phyloP scores from a whole-genome alignment of 2,888 invertebrate species.

The Athalia cordata region DNA sequence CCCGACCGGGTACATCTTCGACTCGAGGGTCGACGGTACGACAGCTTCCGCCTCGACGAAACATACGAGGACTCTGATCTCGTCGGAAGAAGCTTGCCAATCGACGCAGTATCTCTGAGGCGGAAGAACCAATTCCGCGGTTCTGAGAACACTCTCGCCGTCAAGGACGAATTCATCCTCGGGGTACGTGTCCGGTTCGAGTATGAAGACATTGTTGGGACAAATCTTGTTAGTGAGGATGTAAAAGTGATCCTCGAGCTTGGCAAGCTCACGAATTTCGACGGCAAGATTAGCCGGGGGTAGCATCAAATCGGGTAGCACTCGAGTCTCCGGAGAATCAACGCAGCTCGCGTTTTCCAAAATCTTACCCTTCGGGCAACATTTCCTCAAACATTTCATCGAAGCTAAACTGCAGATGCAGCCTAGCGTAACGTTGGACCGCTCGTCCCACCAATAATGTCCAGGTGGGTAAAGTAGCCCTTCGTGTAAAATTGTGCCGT shows the following conservation, averaged over 20 bases:
- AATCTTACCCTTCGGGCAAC: conserved; percentile 61
- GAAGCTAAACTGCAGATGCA: conserved; percentile 59
- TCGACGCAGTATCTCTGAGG: conserved; percentile 51
- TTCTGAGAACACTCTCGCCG: conserved; percentile 58
- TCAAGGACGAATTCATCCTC: conserved; percentile 60
- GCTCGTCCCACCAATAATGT: conserved; percentile 51
- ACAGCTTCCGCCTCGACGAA: not conserved
- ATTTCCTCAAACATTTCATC: conserved; percentile 64
- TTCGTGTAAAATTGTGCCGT: conserved; percentile 56
- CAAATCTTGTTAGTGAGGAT: conserved; percentile 55
- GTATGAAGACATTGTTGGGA: conserved; percentile 49
- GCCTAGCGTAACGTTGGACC: conserved; percentile 53
- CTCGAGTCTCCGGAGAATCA: not conserved
- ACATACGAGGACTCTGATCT: conserved; percentile 48
- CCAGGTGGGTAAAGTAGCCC: conserved; percentile 54
- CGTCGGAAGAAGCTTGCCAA: conserved; percentile 42
- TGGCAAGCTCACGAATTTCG: conserved; percentile 43
- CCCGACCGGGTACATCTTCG: conserved; percentile 71
- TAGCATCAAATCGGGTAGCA: conserved; percentile 31
- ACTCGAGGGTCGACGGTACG: not conserved
- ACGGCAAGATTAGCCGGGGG: conserved; percentile 44
- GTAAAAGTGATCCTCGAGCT: conserved; percentile 52
- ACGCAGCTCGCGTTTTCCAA: conserved; percentile 24
- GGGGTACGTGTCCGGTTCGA: conserved; percentile 54
- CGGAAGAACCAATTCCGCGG: conserved; percentile 6